Conservation (phyloP, 2,113 vertebrate species). For the Scomber scombrus region DNA sequence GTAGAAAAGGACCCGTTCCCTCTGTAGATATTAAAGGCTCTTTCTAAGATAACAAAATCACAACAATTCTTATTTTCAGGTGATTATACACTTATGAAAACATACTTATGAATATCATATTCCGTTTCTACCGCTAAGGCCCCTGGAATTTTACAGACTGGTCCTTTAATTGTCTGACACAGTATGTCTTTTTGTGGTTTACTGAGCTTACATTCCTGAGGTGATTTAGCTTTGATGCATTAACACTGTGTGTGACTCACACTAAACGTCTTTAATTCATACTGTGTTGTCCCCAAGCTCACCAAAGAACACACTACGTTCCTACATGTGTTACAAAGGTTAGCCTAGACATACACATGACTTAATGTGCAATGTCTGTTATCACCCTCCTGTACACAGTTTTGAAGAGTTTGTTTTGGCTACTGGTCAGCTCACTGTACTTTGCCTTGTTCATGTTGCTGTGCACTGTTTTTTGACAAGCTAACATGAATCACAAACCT, state of each 20-base stretch:
- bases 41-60: too few species aligned
- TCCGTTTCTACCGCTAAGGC: too few species aligned
- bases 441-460: conserved; percentile 10
- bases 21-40: too few species aligned
- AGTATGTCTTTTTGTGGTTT: neutral
- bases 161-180: conserved; percentile 6
- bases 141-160: too few species aligned
- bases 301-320: neutral
- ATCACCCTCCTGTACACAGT: neutral
- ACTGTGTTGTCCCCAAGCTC: neutral
- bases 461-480: neutral
- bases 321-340: neutral
- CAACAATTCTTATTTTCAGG: too few species aligned
- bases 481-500: neutral
- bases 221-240: conserved; percentile 7
- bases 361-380: neutral
- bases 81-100: too few species aligned
- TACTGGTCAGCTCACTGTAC: neutral
- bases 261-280: conserved; percentile 23
- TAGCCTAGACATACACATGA: neutral
- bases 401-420: neutral
- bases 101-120: too few species aligned
- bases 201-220: conserved; percentile 7
- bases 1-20: too few species aligned
- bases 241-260: neutral